Evolutionary conservation across 2,113 vertebrate species (phyloP).

Genomic region (Asarcornis scutulata): DNA sequence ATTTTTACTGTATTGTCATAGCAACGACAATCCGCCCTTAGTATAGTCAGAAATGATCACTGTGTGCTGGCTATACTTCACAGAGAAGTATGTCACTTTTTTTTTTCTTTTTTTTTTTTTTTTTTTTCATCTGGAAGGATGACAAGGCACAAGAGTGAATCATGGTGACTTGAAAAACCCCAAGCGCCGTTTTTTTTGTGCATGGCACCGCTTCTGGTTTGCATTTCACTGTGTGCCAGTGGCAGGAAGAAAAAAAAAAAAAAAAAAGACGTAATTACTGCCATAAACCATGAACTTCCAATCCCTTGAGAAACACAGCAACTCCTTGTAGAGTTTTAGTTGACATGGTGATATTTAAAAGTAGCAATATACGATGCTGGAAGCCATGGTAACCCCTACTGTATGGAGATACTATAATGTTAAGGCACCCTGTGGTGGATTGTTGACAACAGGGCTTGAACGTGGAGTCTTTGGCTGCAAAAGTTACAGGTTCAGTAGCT

Average conservation of each 20-base stretch:
- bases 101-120: not conserved
- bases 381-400: constrained; percentile 11
- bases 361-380: not conserved
- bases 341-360: constrained; percentile 25
- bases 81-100: constrained; percentile 20
- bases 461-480: not conserved
- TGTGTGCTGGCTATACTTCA: constrained; percentile 19
- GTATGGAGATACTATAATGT: not conserved
- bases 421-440: not conserved
- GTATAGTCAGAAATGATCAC: not conserved
- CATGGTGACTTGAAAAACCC: not conserved
- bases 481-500: not conserved
- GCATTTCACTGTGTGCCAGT: not conserved
- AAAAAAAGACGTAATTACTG: not conserved
- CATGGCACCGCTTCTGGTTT: not conserved
- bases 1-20: constrained; percentile 30
- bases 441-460: not conserved
- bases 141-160: constrained; percentile 41
- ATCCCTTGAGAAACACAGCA: not conserved
- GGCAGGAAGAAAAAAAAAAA: not conserved
- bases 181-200: not conserved
- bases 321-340: not conserved
- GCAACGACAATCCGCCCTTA: constrained; percentile 21
- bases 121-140: constrained; percentile 12
- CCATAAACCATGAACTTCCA: not conserved